Conservation (phyloP, 2,888 invertebrate species). For the Blastobasis lacticolella region DNA sequence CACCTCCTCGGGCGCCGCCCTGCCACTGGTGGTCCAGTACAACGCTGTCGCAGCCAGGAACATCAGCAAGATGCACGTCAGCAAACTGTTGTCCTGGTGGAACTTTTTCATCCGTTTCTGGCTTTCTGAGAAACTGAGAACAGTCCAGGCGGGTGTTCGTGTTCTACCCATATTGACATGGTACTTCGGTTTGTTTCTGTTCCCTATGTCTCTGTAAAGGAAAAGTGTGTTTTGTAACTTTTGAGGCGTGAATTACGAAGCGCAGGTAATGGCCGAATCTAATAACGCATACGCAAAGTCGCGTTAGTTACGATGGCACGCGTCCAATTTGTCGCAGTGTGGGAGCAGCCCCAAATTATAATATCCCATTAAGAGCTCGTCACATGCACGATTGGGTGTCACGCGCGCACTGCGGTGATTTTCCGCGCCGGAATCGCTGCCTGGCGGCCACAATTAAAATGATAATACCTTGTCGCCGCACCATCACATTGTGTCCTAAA, state of each 20-base stretch:
- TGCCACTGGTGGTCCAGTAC: slow-evolving; percentile 36
- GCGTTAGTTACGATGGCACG: slow-evolving; percentile 14
- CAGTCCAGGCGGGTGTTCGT: too few species aligned
- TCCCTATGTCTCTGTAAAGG: too few species aligned
- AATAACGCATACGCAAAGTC: not conserved
- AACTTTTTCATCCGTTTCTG: not conserved
- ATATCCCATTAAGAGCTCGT: slow-evolving; percentile 61
- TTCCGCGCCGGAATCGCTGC: slow-evolving; percentile 42
- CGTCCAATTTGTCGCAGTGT: slow-evolving; percentile 41
- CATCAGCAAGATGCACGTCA: slow-evolving; percentile 30
- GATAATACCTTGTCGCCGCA: slow-evolving; percentile 36
- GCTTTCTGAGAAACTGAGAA: too few species aligned
- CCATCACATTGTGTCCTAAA: too few species aligned
- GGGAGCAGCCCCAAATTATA: slow-evolving; percentile 45
- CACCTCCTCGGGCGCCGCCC: slow-evolving; percentile 50
- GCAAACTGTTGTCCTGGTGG: slow-evolving; percentile 16
- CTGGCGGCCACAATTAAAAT: slow-evolving; percentile 53
- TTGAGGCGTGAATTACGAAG: too few species aligned
- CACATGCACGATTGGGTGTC: slow-evolving; percentile 55
- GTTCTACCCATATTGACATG: too few species aligned
- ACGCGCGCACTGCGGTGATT: slow-evolving; percentile 33
- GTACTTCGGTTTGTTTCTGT: too few species aligned
- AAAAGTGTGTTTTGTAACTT: too few species aligned
- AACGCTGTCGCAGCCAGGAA: slow-evolving; percentile 30
- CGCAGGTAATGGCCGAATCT: too few species aligned